phyloP scores from a whole-genome alignment of 1,140 invertebrate genomes.

The Caenorhabditis inopinata region DNA sequence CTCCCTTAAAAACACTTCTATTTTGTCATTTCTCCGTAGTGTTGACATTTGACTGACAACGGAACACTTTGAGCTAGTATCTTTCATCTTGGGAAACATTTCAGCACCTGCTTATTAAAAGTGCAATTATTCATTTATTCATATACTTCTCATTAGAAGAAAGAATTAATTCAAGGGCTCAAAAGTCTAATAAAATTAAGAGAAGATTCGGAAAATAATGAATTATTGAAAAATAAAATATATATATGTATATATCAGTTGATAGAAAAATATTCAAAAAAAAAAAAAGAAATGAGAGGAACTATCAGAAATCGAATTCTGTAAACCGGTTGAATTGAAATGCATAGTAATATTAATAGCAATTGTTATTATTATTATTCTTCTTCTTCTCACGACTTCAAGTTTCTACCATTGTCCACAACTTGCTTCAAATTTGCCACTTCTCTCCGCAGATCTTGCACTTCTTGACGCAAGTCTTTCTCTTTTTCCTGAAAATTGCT shows the following conservation, averaged over 20 bases:
- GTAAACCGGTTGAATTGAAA: neutral
- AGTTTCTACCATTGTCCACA: neutral
- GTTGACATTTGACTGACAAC: slow-evolving; percentile 22
- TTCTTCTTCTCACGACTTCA: too few relatives aligned
- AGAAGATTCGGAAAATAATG: too few relatives aligned
- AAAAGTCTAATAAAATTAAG: too few relatives aligned
- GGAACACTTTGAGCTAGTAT: neutral
- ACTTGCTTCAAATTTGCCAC: slow-evolving; percentile 25
- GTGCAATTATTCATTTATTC: neutral
- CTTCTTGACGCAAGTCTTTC: slow-evolving; percentile 2
- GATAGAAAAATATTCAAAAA: neutral
- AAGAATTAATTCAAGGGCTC: too few relatives aligned
- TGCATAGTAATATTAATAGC: neutral
- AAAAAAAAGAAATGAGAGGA: slow-evolving; percentile 7
- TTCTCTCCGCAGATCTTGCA: neutral
- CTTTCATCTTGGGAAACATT: neutral
- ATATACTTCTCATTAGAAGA: neutral
- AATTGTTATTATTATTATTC: slow-evolving; percentile 16
- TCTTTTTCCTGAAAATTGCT: neutral
- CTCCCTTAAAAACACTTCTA: neutral
- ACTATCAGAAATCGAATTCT: neutral
- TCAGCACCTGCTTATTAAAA: neutral
- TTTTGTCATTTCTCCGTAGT: neutral
- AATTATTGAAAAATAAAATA: too few relatives aligned
- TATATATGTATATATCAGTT: too few relatives aligned